phyloP scores from a whole-genome alignment of 2,888 invertebrate genomes.

The Noctua fimbriata region DNA sequence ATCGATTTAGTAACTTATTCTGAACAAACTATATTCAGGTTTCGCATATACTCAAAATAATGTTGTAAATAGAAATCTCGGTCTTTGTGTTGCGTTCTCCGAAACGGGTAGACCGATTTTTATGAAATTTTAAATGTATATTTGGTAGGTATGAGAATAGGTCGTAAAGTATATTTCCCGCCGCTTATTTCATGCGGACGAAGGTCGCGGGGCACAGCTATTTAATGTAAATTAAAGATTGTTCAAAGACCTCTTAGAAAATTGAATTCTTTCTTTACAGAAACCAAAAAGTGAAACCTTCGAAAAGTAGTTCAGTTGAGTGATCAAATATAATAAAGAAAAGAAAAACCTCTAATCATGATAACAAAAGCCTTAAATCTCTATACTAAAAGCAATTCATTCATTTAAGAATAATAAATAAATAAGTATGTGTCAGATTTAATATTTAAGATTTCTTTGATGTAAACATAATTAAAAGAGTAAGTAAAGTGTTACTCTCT shows the following conservation, averaged over 20 bases:
- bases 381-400: not conserved
- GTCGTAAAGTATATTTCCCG: no score
- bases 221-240: not conserved
- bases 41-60: no score
- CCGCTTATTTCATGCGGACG: no score
- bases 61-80: no score
- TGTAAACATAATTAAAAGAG: slow-evolving; percentile 18
- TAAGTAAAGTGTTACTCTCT: slow-evolving; percentile 6
- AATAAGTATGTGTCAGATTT: slow-evolving; percentile 1
- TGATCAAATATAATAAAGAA: not conserved
- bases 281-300: not conserved
- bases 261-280: not conserved
- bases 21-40: no score
- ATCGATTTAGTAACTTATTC: no score
- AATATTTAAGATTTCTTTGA: not conserved
- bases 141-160: no score
- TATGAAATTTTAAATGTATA: no score
- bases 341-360: not conserved
- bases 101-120: no score
- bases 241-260: not conserved
- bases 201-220: no score
- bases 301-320: not conserved
- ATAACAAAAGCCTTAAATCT: not conserved
- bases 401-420: not conserved
- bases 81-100: no score